Evolutionary conservation across 2,888 invertebrate species (phyloP).

Genomic region (Lathronympha strigana): DNA sequence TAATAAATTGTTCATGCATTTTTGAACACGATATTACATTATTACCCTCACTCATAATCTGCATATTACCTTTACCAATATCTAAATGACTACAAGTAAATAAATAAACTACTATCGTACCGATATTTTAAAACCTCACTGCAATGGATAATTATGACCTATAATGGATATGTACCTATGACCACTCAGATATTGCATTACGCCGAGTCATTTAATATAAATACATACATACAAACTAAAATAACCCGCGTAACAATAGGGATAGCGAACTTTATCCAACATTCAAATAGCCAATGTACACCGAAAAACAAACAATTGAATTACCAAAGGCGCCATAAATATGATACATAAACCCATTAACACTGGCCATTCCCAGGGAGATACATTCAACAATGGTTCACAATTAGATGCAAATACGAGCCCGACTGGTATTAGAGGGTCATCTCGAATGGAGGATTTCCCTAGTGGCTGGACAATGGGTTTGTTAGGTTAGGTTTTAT

Average conservation of each 20-base stretch:
- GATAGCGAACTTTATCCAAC: constrained; percentile 6
- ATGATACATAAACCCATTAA: constrained; percentile 43
- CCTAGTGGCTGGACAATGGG: constrained; percentile 67
- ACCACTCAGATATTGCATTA: no score
- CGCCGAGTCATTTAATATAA: constrained; percentile 7
- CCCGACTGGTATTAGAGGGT: constrained; percentile 68
- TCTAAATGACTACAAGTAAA: no score
- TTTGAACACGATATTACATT: no score
- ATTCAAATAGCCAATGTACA: constrained; percentile 13
- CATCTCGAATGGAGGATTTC: constrained; percentile 73
- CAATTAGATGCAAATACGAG: constrained; percentile 81
- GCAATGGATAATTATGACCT: no score
- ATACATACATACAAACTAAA: not conserved
- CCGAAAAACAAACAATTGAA: constrained; percentile 32
- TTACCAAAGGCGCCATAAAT: constrained; percentile 34
- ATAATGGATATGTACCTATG: no score
- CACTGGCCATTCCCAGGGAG: constrained; percentile 71
- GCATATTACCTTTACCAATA: no score
- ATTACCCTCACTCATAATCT: no score
- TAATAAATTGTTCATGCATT: no score
- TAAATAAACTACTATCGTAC: no score
- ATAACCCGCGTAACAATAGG: not conserved
- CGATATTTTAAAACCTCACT: no score
- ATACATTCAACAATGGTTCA: constrained; percentile 75
- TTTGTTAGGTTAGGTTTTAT: not conserved